Evolutionary conservation across 2,888 invertebrate genomes (phyloP).

Genomic region (Heteropelma amictum): DNA sequence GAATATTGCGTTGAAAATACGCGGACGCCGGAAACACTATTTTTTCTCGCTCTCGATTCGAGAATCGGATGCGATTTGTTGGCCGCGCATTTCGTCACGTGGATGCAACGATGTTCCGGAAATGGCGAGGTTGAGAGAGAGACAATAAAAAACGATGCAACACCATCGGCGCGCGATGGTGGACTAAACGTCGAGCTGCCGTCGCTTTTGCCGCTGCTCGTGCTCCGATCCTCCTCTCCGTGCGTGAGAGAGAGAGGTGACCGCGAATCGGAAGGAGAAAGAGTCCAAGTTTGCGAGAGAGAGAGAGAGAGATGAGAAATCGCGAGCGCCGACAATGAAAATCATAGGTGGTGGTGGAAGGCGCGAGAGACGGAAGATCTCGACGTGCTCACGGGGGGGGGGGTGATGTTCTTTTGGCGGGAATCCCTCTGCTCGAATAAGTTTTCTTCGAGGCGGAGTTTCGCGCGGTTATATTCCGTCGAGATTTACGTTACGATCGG

Average conservation of each 20-base stretch:
- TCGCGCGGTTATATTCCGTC: background rate
- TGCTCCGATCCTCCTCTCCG: background rate
- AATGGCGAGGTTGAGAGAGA: too few relatives aligned
- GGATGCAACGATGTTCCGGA: background rate
- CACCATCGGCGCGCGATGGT: constrained; percentile 37
- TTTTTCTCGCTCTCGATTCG: too few relatives aligned
- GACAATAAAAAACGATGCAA: constrained; percentile 5
- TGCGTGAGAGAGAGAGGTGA: background rate
- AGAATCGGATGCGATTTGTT: background rate
- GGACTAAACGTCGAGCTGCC: constrained; percentile 46
- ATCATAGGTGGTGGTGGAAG: background rate
- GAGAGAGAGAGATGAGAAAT: constrained; percentile 8
- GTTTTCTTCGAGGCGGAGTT: constrained; percentile 10
- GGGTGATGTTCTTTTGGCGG: constrained; percentile 47
- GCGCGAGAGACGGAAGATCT: too few relatives aligned
- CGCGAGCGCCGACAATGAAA: constrained; percentile 19
- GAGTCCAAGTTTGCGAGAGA: background rate
- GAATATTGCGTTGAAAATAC: too few relatives aligned
- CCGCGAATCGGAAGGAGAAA: background rate
- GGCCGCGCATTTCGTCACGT: constrained; percentile 11
- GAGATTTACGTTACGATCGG: constrained; percentile 20
- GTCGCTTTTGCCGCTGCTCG: constrained; percentile 27
- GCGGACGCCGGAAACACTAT: too few relatives aligned
- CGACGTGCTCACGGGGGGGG: too few relatives aligned
- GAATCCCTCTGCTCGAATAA: constrained; percentile 25